phyloP scores from a whole-genome alignment of 2,113 vertebrate genomes.

The Paradoxurus hermaphroditus region DNA sequence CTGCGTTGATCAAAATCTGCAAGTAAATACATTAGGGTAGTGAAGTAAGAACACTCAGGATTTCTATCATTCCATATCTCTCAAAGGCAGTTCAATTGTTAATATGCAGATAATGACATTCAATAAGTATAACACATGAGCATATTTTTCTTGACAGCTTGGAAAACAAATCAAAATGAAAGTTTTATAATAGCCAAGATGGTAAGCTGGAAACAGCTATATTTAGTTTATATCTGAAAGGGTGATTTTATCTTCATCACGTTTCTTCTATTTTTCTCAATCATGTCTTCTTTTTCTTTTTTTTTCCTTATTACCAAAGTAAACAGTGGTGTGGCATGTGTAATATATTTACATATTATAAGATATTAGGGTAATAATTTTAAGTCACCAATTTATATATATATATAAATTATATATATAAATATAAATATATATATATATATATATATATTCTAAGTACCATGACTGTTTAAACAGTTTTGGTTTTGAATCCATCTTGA shows the following conservation, averaged over 20 bases:
- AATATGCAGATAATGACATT: neutral
- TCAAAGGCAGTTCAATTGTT: neutral
- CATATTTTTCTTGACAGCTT: neutral
- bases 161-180: slow-evolving; percentile 8
- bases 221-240: neutral
- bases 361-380: neutral
- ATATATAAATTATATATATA: neutral
- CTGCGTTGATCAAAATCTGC: neutral
- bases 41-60: neutral
- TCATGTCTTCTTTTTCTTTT: neutral
- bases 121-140: neutral
- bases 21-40: neutral
- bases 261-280: neutral
- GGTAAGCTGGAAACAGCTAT: neutral
- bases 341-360: neutral
- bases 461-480: neutral
- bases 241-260: neutral
- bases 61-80: neutral
- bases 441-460: neutral
- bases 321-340: neutral
- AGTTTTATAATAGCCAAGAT: neutral
- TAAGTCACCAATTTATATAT: neutral
- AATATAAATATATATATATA: neutral
- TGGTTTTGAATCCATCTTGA: neutral
- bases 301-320: neutral